phyloP scores from a whole-genome alignment of 2,888 invertebrate genomes.

The Cacoxenus indagator region DNA sequence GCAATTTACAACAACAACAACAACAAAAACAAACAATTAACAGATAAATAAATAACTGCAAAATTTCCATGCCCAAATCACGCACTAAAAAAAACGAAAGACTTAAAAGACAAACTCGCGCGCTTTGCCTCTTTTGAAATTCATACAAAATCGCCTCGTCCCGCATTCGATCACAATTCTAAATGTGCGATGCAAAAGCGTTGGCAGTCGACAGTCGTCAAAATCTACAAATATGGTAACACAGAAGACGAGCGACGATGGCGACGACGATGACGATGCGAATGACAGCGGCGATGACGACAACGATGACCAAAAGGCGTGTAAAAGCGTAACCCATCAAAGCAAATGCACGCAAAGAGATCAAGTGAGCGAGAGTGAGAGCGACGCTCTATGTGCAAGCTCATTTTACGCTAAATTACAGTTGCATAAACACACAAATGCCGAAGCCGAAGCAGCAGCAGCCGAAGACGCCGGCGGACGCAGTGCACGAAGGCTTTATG shows the following conservation, averaged over 20 bases:
- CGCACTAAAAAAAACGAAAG: background rate
- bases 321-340: background rate
- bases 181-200: background rate
- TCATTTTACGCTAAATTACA: conserved; percentile 34
- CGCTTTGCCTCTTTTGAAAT: background rate
- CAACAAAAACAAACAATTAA: conserved; percentile 32
- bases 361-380: background rate
- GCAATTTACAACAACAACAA: no score
- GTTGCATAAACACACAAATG: conserved; percentile 35
- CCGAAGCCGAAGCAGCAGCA: background rate
- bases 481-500: no score
- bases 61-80: background rate
- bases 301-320: background rate
- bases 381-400: background rate
- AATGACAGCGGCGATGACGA: no score
- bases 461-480: background rate
- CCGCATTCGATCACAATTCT: background rate
- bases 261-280: no score
- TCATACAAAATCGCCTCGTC: no score
- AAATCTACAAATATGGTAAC: conserved; percentile 20
- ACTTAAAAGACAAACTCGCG: background rate
- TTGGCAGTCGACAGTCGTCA: background rate
- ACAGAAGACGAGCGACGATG: conserved; percentile 9
- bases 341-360: conserved; percentile 17
- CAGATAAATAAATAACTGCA: background rate